phyloP scores from a whole-genome alignment of 23 tunicate species.

The Styela plicata region DNA sequence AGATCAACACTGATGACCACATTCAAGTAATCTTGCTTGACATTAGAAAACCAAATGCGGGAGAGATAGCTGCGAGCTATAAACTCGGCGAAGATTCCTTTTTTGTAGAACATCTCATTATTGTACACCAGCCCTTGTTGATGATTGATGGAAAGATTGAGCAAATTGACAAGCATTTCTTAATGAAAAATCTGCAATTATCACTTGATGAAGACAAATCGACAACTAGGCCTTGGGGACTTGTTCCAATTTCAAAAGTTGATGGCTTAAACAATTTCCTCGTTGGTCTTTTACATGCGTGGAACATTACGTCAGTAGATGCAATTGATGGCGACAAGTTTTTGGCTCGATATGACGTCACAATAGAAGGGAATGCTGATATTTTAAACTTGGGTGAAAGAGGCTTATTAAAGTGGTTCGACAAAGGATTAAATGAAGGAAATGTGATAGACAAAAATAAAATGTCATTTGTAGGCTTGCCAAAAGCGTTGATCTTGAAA shows the following conservation, averaged over 20 bases:
- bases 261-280: background rate
- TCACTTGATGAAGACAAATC: background rate
- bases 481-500: conserved; percentile 19
- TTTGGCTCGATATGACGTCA: conserved; percentile 8
- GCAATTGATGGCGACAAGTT: background rate
- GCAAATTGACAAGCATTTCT: background rate
- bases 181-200: background rate
- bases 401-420: background rate
- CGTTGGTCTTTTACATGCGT: background rate
- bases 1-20: background rate
- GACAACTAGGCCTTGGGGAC: background rate
- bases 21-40: background rate
- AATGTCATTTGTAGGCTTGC: background rate
- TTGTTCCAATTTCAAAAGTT: background rate
- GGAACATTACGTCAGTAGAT: background rate
- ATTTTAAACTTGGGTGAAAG: background rate
- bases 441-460: background rate
- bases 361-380: background rate
- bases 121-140: background rate
- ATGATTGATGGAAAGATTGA: background rate
- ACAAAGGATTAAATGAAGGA: background rate
- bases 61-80: background rate
- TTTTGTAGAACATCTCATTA: background rate
- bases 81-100: background rate
- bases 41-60: background rate